Percentiles rank a stretch among this genome's conserved stretches.
phyloP scores from a whole-genome alignment of 1,140 invertebrate species.

The Lithobius niger region DNA sequence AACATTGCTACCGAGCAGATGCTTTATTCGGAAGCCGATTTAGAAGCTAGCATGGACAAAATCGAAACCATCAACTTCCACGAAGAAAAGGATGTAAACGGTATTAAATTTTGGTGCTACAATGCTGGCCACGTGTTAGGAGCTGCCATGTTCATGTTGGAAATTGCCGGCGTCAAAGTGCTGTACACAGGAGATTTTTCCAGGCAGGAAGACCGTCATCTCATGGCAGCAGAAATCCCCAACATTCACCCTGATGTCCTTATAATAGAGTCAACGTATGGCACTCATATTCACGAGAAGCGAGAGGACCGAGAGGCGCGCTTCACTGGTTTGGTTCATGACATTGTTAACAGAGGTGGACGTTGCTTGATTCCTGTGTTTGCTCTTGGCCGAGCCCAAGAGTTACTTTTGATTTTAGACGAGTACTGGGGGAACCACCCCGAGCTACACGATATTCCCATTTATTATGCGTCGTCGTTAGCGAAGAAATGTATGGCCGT shows the following conservation, averaged over 20 bases:
- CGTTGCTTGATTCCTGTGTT: slow-evolving; percentile 97
- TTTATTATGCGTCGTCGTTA: slow-evolving; percentile 97
- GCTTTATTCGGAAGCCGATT: slow-evolving; percentile 92
- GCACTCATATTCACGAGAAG: slow-evolving; percentile 98
- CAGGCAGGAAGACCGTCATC: slow-evolving; percentile 93
- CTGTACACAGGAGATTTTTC: slow-evolving; percentile 98
- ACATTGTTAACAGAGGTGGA: slow-evolving; percentile 90
- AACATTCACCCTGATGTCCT: slow-evolving; percentile 89
- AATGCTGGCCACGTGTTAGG: slow-evolving; percentile 97
- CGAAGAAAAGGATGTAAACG: slow-evolving; percentile 94
- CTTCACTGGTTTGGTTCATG: slow-evolving; percentile 89
- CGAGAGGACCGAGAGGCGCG: slow-evolving; percentile 87
- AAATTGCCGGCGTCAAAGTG: slow-evolving; percentile 94
- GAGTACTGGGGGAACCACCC: slow-evolving; percentile 98
- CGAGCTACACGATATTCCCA: slow-evolving; percentile 96
- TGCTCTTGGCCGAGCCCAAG: slow-evolving; percentile 93
- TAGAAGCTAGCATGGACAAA: slow-evolving; percentile 95
- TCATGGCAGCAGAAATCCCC: slow-evolving; percentile 98
- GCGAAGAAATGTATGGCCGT: slow-evolving; percentile 99
- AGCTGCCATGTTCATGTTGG: slow-evolving; percentile 99
- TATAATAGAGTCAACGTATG: slow-evolving; percentile 98
- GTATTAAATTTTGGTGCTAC: slow-evolving; percentile 96
- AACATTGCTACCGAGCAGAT: slow-evolving; percentile 96
- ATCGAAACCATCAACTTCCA: slow-evolving; percentile 98
- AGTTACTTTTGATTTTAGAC: slow-evolving; percentile 88